Evolutionary conservation across 2,888 invertebrate species (phyloP).

Genomic region (Nephrotoma appendiculata): DNA sequence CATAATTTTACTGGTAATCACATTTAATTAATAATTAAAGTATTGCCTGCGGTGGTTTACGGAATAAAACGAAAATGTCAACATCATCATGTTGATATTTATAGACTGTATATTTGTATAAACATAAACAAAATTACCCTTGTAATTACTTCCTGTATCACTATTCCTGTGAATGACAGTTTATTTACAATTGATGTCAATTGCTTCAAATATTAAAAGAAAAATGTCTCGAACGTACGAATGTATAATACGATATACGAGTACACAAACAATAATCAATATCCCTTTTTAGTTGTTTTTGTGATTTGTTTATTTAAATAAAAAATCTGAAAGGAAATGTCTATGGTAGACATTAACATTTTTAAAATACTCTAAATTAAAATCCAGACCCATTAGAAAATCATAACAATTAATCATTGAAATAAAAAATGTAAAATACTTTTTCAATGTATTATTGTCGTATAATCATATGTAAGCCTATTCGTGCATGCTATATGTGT

Average conservation of each 20-base stretch:
- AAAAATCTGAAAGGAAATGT: too few species aligned
- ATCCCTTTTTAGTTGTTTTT: too few species aligned
- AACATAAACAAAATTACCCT: background rate
- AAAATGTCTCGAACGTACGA: background rate
- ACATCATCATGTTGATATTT: background rate
- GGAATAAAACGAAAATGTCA: background rate
- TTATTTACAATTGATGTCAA: background rate
- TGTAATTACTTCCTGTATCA: background rate
- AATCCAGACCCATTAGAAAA: background rate
- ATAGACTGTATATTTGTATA: background rate
- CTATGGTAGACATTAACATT: background rate
- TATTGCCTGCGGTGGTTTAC: background rate
- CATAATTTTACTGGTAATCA: background rate
- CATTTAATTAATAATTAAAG: background rate
- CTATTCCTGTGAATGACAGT: background rate
- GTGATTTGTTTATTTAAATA: too few species aligned
- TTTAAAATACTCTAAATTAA: background rate
- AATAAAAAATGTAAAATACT: background rate
- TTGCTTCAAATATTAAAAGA: background rate
- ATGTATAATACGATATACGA: too few species aligned
- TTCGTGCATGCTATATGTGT: too few species aligned
- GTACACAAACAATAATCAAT: too few species aligned
- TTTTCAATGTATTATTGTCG: too few species aligned
- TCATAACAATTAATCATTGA: background rate
- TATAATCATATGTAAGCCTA: too few species aligned